phyloP scores from a whole-genome alignment of 2,797 vertebrate species.

The Trematomus bernacchii region DNA sequence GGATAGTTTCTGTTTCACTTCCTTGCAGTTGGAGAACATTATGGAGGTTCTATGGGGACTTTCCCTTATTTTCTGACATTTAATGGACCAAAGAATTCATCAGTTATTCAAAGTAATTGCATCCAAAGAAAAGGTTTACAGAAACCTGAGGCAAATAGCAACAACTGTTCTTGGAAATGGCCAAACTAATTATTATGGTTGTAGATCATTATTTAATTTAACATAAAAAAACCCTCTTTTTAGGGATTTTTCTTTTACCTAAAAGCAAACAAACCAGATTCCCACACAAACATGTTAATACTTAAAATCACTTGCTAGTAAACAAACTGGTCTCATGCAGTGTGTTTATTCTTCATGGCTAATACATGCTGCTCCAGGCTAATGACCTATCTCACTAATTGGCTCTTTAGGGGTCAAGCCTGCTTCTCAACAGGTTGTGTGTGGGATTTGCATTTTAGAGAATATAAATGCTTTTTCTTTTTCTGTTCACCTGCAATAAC shows the following conservation, averaged over 20 bases:
- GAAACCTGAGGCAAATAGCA: background rate
- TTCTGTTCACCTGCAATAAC: background rate
- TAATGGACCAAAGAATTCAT: background rate
- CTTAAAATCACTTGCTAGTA: conserved; percentile 3
- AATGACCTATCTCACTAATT: conserved; percentile 22
- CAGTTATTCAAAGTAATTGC: background rate
- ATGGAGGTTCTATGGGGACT: background rate
- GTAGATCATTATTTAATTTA: background rate
- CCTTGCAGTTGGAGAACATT: background rate
- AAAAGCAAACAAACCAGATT: background rate
- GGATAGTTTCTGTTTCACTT: background rate
- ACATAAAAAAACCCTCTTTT: background rate
- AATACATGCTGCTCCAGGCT: conserved; percentile 4
- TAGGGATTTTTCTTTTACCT: background rate
- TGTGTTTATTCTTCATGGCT: conserved; percentile 8
- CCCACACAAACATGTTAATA: background rate
- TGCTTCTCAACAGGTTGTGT: background rate
- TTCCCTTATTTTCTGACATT: background rate
- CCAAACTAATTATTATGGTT: background rate
- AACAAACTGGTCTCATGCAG: background rate
- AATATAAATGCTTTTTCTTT: background rate
- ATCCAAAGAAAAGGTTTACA: background rate
- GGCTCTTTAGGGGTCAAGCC: conserved; percentile 28
- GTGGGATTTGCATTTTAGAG: conserved; percentile 11
- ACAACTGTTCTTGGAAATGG: background rate